These are phyloP conservation scores for Opisthocomus hoazin DNA, from an alignment of 2,113 vertebrate genomes.

Conservation along the genomic window DNA sequence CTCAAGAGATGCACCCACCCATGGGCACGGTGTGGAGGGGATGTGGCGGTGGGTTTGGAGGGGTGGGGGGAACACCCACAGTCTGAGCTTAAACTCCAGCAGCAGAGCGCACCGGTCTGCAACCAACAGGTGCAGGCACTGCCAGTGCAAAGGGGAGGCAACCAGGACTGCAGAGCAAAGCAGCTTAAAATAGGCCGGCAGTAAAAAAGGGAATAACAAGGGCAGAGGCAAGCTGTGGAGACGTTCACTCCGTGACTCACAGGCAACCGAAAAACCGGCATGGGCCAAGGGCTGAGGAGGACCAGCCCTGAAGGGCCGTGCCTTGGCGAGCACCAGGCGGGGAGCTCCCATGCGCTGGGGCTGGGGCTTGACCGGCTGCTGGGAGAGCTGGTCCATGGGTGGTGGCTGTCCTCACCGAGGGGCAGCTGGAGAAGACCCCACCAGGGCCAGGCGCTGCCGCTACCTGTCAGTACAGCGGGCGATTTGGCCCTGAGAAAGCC, in stretches of 20 bases:
- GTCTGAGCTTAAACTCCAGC: not conserved
- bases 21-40: not conserved
- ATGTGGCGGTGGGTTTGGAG: not conserved
- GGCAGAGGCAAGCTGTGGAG: not conserved
- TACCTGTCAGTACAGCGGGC: fast-evolving
- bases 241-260: not conserved
- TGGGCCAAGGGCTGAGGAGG: not conserved
- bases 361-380: not conserved
- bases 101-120: fast-evolving
- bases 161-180: not conserved
- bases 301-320: not conserved
- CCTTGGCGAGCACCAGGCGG: too few relatives aligned
- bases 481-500: not conserved
- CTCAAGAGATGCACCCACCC: not conserved
- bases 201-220: not conserved
- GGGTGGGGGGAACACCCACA: not conserved
- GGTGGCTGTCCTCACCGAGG: not conserved
- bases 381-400: not conserved
- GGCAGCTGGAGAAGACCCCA: not conserved
- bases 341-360: not conserved
- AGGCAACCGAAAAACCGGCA: not conserved
- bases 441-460: fast-evolving
- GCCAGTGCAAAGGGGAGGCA: not conserved
- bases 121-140: not conserved
- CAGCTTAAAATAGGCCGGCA: not conserved